Conservation (phyloP, 1,140 invertebrate species). For the Potamilus streckersoni region DNA sequence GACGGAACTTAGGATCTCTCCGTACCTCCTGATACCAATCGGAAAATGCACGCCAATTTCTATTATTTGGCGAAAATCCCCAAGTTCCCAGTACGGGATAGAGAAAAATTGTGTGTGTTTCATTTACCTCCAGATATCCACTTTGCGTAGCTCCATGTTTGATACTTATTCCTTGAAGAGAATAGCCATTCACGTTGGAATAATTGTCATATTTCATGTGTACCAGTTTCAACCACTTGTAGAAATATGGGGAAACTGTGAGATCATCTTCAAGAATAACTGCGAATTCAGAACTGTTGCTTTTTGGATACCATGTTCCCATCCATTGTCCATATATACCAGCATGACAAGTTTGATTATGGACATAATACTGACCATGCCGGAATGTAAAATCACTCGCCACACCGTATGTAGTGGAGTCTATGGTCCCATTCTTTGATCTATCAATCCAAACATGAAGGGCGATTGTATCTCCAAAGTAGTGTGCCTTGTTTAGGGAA, state of each 20-base stretch:
- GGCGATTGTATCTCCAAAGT: too few species aligned
- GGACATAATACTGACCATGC: too few species aligned
- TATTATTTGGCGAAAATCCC: conserved; percentile 44
- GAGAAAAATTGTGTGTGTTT: conserved; percentile 6
- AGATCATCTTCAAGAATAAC: conserved; percentile 15
- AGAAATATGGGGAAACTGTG: conserved; percentile 13
- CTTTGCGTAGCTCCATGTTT: conserved; percentile 13
- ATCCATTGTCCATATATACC: conserved; percentile 19
- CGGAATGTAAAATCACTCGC: too few species aligned
- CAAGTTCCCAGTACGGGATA: conserved; percentile 44
- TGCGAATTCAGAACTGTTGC: not conserved
- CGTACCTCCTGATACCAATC: conserved; percentile 34
- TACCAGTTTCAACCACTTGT: not conserved
- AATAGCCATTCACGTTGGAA: conserved; percentile 37
- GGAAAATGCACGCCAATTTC: conserved; percentile 42
- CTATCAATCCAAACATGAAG: too few species aligned
- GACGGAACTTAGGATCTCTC: conserved; percentile 21
- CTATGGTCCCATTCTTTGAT: too few species aligned
- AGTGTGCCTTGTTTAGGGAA: not conserved
- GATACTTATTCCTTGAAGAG: conserved; percentile 32
- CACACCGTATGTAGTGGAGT: too few species aligned
- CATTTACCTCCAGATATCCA: not conserved
- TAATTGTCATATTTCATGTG: not conserved
- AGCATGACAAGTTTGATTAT: not conserved
- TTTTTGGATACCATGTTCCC: not conserved